These are phyloP conservation scores for Porites rus DNA, from an alignment of 92 coral and sea anemone genomes.

Conservation along the genomic window DNA sequence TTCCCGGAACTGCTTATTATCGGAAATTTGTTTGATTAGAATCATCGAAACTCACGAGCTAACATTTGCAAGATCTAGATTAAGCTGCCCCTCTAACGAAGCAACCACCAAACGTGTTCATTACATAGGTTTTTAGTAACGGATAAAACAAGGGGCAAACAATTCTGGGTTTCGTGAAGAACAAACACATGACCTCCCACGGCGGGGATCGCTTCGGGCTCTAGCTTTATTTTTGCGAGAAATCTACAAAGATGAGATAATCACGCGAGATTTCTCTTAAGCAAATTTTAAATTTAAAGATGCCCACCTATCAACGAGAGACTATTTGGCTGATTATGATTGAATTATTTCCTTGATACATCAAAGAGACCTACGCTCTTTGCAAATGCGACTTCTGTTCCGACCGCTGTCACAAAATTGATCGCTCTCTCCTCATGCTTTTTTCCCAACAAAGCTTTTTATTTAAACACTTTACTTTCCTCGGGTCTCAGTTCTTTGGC, in stretches of 20 bases:
- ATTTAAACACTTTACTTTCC: conserved; percentile 32
- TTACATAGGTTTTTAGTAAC: conserved; percentile 16
- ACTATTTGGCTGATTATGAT: neutral
- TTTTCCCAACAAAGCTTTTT: neutral
- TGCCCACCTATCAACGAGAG: conserved; percentile 1
- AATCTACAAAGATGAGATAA: neutral
- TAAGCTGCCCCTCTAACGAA: conserved; percentile 3
- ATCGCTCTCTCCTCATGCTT: conserved; percentile 7
- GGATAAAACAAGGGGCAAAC: conserved; percentile 41
- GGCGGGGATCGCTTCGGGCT: conserved; percentile 48
- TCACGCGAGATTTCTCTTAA: conserved; percentile 1
- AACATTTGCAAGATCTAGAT: neutral
- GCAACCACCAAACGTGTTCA: neutral
- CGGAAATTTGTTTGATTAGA: conserved; percentile 20
- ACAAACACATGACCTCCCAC: conserved; percentile 51
- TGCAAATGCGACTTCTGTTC: conserved; percentile 14
- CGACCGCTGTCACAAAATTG: conserved; percentile 23
- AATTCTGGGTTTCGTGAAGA: neutral
- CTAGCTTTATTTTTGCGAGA: neutral
- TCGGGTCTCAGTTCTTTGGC: conserved; percentile 26
- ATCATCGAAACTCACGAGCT: conserved; percentile 8
- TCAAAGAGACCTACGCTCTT: conserved; percentile 29
- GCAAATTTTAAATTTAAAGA: neutral
- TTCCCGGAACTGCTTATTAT: neutral
- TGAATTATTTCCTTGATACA: conserved; percentile 29